Percentiles rank a stretch among this genome's conserved stretches.
Conservation (phyloP, 1,140 invertebrate genomes). For the Portunus trituberculatus region DNA sequence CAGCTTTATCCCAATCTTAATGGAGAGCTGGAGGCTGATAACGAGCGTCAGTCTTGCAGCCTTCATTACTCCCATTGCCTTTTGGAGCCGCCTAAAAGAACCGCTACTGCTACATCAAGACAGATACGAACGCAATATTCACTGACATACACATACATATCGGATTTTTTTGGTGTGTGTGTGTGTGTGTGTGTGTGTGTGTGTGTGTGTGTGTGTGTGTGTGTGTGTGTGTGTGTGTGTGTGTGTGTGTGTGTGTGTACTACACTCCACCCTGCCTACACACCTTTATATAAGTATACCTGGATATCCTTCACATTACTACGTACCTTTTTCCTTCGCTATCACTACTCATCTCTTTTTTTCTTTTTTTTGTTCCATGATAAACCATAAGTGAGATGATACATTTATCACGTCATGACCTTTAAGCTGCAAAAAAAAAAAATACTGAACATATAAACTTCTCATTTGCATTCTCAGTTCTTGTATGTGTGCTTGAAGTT, state of each 20-base stretch:
- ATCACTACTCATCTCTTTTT: not conserved
- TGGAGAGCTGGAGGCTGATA: conserved; percentile 24
- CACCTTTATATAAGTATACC: not conserved
- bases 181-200: too few relatives aligned
- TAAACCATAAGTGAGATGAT: too few relatives aligned
- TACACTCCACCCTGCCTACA: not conserved
- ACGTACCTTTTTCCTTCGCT: not conserved
- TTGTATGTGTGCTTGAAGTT: too few relatives aligned
- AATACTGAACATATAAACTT: too few relatives aligned
- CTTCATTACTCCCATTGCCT: not conserved
- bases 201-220: not conserved
- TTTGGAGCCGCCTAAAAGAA: not conserved
- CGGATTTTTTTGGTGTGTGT: too few relatives aligned
- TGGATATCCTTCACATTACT: not conserved
- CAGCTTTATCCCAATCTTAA: not conserved
- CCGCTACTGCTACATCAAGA: too few relatives aligned
- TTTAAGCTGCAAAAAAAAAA: too few relatives aligned
- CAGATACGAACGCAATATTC: too few relatives aligned
- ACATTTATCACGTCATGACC: too few relatives aligned
- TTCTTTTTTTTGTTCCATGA: too few relatives aligned
- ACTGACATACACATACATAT: too few relatives aligned
- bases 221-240: not conserved
- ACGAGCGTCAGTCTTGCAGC: not conserved
- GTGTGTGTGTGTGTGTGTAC: not conserved
- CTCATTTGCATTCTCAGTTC: too few relatives aligned